Base-by-base conservation (phyloP, 2,797 vertebrate species). In the Melanotaenia parkinsoni region DNA sequence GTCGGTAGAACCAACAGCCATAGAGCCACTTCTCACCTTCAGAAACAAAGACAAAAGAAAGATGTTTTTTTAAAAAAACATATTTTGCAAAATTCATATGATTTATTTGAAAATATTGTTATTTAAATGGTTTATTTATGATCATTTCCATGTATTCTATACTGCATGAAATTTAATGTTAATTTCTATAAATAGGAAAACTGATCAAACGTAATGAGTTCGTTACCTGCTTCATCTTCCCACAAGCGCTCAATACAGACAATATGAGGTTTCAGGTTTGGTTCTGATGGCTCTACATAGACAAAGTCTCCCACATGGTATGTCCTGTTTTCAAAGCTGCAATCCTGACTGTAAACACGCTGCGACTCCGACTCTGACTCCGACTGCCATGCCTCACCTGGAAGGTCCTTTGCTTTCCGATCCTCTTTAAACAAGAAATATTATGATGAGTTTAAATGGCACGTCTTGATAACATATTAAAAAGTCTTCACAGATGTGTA, bases 1-100 rank as follows among this genome's bases (percentile, higher is more conserved):
- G 98, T 76, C 98, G 94, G 89, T 99, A 99, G 93, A 99, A 99
- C 97, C 98, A 99, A 89, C 98, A 97, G 67, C 98, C 98, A 32
- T 97, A 96, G 58, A 99, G 91, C 98, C 98, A 98, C 80, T 98
- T 98, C 88, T 96, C 97, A 70, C 97, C 98, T 99, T 67, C 4
- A 82, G 18, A 75, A 53, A 84, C 24, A 74, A 43, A 72, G 1
- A 60, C 14, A 68, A 37, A 35, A 33, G 9, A 58, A 22, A 20
- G 30, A 20, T 8, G 8, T n/a, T 6, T 43, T 16, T 13, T 16
- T 45, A 20, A 30, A 22, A 5, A 35, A 10, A 9, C 1, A 16
- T 5, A 24, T 28, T 32, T 43, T 2, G 22, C 20, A 4, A 43
- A 43, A 10, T 22, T 4, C 6, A 47, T 47, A 51, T 3, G 24